Evolutionary conservation across 2,888 invertebrate genomes (phyloP).

Genomic region (Stenodera caucasica): DNA sequence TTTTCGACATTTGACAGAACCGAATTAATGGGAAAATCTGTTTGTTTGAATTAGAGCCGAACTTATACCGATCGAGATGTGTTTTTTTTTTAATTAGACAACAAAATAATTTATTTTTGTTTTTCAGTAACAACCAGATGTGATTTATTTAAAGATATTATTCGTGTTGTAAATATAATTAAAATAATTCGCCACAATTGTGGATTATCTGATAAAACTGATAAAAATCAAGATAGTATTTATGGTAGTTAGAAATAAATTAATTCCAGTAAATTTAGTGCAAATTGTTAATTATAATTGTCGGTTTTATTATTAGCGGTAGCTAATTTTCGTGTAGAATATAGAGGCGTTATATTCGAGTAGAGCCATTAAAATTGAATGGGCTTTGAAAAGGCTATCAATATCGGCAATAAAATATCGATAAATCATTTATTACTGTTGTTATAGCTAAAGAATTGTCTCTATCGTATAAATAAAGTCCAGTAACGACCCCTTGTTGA

Average conservation of each 20-base stretch:
- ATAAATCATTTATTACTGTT: constrained; percentile 1
- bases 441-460: neutral
- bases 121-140: constrained; percentile 13
- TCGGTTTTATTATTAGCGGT: too few relatives aligned
- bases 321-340: too few relatives aligned
- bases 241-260: too few relatives aligned
- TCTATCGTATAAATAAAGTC: neutral
- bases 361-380: neutral
- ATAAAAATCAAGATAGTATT: constrained; percentile 19
- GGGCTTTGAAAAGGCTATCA: constrained; percentile 4
- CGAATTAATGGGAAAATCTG: too few relatives aligned
- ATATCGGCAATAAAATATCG: neutral
- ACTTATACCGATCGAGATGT: too few relatives aligned
- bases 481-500: too few relatives aligned
- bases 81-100: too few relatives aligned
- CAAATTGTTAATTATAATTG: too few relatives aligned
- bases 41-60: too few relatives aligned
- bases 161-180: constrained; percentile 22
- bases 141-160: constrained; percentile 25
- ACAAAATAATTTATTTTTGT: too few relatives aligned
- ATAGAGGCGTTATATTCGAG: neutral
- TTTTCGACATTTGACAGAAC: too few relatives aligned
- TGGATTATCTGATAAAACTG: constrained; percentile 22
- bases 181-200: constrained; percentile 17
- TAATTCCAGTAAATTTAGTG: too few relatives aligned